Conservation (phyloP, 2,797 vertebrate genomes). For the Acanthiza pusilla region DNA sequence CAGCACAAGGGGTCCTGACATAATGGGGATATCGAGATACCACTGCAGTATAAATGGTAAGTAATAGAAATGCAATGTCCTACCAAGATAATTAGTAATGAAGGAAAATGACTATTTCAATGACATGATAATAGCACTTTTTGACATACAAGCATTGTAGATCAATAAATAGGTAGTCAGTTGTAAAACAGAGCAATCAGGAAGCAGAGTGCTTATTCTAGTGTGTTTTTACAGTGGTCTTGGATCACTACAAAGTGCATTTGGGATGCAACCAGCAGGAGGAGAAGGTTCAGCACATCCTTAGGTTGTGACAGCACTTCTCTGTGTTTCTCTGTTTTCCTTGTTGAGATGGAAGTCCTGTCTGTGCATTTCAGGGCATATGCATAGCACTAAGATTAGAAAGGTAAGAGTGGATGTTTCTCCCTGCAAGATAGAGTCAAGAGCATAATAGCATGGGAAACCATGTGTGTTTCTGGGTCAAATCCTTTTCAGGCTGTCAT, state of each 20-base stretch:
- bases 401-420: neutral
- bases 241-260: neutral
- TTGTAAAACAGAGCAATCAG: neutral
- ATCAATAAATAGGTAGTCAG: neutral
- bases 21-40: neutral
- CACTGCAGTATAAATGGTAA: neutral
- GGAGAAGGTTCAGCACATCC: neutral
- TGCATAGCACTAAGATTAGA: neutral
- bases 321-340: neutral
- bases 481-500: neutral
- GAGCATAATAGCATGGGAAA: neutral
- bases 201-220: neutral
- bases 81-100: neutral
- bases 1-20: neutral
- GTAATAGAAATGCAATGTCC: neutral
- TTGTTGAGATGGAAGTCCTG: neutral
- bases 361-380: neutral
- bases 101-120: neutral
- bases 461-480: neutral
- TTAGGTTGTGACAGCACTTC: neutral
- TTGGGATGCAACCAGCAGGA: neutral
- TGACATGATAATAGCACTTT: neutral
- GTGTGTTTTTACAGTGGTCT: neutral
- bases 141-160: neutral
- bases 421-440: neutral